These are phyloP conservation scores for Leptonema lineaticorne DNA, from an alignment of 1,140 invertebrate genomes.

Conservation along the genomic window DNA sequence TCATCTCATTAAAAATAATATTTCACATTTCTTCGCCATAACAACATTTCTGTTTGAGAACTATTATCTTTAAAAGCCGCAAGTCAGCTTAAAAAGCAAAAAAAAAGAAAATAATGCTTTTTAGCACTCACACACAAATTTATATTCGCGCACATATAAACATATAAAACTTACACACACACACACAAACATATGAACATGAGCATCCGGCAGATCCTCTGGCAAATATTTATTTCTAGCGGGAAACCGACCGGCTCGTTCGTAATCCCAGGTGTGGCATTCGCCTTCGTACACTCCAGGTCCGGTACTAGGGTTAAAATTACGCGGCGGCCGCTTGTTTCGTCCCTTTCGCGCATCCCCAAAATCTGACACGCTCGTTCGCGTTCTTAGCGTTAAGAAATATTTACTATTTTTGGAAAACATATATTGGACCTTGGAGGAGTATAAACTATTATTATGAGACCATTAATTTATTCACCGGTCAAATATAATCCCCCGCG, in stretches of 20 bases:
- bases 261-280: constrained; percentile 13
- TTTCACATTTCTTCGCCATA: no score
- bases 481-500: not conserved
- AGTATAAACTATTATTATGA: constrained; percentile 9
- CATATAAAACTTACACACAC: not conserved
- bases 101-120: no score
- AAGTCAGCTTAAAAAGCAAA: no score
- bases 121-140: no score
- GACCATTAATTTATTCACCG: constrained; percentile 12
- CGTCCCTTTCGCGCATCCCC: no score
- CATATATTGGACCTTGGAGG: constrained; percentile 2
- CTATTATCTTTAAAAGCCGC: no score
- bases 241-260: constrained; percentile 2
- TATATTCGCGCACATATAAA: no score
- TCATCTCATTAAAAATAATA: no score
- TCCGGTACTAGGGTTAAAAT: not conserved
- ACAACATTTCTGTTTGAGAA: no score
- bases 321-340: not conserved
- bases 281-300: not conserved
- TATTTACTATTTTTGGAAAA: not conserved
- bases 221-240: constrained; percentile 15
- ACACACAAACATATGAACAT: not conserved
- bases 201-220: not conserved
- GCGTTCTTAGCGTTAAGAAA: not conserved
- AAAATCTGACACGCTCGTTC: not conserved